Percentiles rank a stretch among this genome's conserved stretches.
These are phyloP conservation scores for Galleria mellonella DNA, from an alignment of 1,140 invertebrate genomes.

Conservation along the genomic window DNA sequence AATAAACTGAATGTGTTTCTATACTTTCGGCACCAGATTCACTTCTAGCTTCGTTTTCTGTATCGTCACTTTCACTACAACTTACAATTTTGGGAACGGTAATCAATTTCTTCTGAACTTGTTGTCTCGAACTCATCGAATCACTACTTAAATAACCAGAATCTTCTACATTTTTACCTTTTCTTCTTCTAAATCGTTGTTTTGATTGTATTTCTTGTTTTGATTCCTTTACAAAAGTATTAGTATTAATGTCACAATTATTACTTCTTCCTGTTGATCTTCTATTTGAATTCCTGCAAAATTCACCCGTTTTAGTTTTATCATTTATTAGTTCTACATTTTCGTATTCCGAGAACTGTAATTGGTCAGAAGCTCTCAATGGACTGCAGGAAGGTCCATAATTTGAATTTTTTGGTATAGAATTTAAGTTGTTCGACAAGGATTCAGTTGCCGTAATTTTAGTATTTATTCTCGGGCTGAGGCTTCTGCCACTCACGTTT, in stretches of 20 bases:
- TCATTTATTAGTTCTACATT: conserved; percentile 24
- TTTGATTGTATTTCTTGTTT: conserved; percentile 30
- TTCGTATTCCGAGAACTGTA: conserved; percentile 60
- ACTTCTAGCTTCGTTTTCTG: conserved; percentile 85
- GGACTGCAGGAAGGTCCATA: conserved; percentile 42
- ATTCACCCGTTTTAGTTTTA: conserved; percentile 10
- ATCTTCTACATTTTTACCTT: conserved; percentile 68
- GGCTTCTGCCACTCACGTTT: conserved; percentile 78
- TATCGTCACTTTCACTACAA: conserved; percentile 80
- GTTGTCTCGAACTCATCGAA: conserved; percentile 76
- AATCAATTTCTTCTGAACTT: conserved; percentile 42
- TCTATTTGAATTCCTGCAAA: conserved; percentile 23
- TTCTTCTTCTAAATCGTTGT: conserved; percentile 42
- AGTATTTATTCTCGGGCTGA: conserved; percentile 55
- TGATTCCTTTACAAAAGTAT: conserved; percentile 47
- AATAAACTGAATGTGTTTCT: conserved; percentile 88
- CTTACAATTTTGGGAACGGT: conserved; percentile 62
- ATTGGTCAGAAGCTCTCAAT: conserved; percentile 59
- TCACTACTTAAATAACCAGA: conserved; percentile 87
- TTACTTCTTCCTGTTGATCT: conserved; percentile 16
- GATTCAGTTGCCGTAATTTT: conserved; percentile 34
- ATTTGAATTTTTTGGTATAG: conserved; percentile 19
- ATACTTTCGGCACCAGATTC: conserved; percentile 90
- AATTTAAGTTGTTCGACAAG: conserved; percentile 11
- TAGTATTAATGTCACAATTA: conserved; percentile 34